Percentiles rank a stretch among this genome's conserved stretches.
Conservation (phyloP, 2,888 invertebrate species). For the Acrobasis repandana region DNA sequence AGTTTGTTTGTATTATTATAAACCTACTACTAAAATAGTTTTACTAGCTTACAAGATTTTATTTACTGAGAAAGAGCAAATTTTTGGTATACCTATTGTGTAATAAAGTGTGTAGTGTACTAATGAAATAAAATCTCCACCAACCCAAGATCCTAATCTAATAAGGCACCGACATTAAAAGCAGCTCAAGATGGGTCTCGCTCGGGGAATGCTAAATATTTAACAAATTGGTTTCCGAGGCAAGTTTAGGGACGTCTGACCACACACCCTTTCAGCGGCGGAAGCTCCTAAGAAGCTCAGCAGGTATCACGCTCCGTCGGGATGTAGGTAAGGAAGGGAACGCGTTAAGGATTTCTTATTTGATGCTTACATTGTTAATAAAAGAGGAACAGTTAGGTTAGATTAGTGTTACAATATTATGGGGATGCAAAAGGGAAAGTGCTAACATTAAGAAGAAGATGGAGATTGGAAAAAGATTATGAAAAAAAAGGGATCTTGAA, state of each 20-base stretch:
- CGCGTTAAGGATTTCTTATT: conserved; percentile 36
- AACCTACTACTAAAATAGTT: too few relatives aligned
- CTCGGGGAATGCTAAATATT: conserved; percentile 68
- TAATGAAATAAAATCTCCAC: conserved; percentile 13
- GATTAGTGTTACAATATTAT: too few relatives aligned
- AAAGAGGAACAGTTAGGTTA: too few relatives aligned
- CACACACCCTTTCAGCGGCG: conserved; percentile 73
- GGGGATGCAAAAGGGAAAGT: too few relatives aligned
- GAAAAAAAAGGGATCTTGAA: too few relatives aligned
- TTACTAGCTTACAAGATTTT: background rate
- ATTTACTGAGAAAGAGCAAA: background rate
- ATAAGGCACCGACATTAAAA: conserved; percentile 48
- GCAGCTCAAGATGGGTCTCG: conserved; percentile 47
- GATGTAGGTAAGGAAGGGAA: conserved; percentile 39
- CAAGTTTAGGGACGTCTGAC: conserved; percentile 70
- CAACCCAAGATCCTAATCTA: conserved; percentile 28
- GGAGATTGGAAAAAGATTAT: too few relatives aligned
- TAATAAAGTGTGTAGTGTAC: background rate
- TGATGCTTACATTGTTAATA: conserved; percentile 27
- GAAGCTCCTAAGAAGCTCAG: conserved; percentile 70
- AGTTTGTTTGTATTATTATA: too few relatives aligned
- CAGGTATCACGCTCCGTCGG: conserved; percentile 58
- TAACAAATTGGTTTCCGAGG: conserved; percentile 74
- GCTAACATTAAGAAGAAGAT: too few relatives aligned
- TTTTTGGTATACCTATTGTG: background rate